Percentiles rank a stretch among this genome's conserved stretches.
Conservation (phyloP, 2,113 vertebrate species). For the Sarotherodon lohbergeri region DNA sequence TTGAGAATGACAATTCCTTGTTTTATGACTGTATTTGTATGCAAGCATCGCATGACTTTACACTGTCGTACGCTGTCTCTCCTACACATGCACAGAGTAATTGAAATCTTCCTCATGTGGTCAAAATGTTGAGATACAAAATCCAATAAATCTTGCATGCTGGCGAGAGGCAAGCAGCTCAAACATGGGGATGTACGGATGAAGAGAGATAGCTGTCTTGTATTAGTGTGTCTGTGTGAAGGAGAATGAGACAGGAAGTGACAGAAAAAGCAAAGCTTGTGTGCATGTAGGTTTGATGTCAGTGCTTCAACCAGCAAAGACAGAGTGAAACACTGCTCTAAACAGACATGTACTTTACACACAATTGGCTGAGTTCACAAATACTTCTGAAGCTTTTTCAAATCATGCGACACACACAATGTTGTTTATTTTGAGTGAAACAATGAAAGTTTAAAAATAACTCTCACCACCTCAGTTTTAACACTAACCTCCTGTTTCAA, state of each 20-base stretch:
- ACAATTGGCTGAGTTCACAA: background rate
- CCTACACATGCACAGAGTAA: background rate
- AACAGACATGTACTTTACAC: background rate
- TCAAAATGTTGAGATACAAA: background rate
- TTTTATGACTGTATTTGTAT: background rate
- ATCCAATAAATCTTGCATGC: constrained; percentile 5
- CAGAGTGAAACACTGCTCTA: background rate
- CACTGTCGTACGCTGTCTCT: background rate
- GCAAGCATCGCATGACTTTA: background rate
- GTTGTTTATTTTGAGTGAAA: background rate
- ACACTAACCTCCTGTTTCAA: background rate
- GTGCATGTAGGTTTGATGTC: background rate
- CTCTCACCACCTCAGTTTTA: background rate
- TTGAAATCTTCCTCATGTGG: background rate
- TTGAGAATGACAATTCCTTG: background rate
- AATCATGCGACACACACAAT: background rate
- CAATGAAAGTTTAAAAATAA: background rate
- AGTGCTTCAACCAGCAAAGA: background rate
- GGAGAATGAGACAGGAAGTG: background rate
- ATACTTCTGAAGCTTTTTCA: background rate
- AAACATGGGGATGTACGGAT: background rate
- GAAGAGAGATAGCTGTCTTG: background rate
- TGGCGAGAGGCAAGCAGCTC: background rate
- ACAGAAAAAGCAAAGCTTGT: background rate
- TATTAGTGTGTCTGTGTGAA: background rate